phyloP scores from a whole-genome alignment of 2,888 invertebrate genomes.

The Margaritifera margaritifera region DNA sequence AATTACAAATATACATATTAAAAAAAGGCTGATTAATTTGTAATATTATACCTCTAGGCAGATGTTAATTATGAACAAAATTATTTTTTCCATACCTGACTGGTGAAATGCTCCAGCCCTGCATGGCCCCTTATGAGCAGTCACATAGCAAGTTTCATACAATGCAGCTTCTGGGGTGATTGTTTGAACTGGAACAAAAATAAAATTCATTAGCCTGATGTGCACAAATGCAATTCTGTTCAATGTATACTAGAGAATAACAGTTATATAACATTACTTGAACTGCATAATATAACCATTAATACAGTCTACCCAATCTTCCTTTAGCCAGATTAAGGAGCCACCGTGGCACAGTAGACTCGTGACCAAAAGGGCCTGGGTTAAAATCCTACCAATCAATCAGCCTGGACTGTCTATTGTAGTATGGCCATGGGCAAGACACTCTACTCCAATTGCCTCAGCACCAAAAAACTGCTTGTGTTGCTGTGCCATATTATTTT shows the following conservation, averaged over 20 bases:
- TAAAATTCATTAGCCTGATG: neutral
- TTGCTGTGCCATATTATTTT: too few species aligned
- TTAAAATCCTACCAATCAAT: too few species aligned
- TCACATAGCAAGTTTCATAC: slow-evolving; percentile 99
- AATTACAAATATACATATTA: neutral
- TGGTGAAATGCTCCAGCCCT: slow-evolving; percentile 95
- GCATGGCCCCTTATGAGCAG: slow-evolving; percentile 95
- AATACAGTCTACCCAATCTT: too few species aligned
- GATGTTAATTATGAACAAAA: neutral
- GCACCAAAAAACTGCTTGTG: too few species aligned
- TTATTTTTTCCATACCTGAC: slow-evolving; percentile 77
- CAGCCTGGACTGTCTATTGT: too few species aligned
- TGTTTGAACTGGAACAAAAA: slow-evolving; percentile 79
- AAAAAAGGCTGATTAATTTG: neutral
- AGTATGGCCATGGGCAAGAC: too few species aligned
- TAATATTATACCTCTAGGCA: neutral
- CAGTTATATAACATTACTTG: neutral
- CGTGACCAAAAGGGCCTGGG: too few species aligned
- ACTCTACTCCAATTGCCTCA: too few species aligned
- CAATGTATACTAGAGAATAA: too few species aligned
- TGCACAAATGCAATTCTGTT: neutral
- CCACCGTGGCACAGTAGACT: too few species aligned
- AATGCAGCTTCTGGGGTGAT: slow-evolving; percentile 96
- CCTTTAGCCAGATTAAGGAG: too few species aligned
- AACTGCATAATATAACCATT: neutral